These are phyloP conservation scores for Dicyrtomina minuta DNA, from an alignment of 2,888 invertebrate species.

Conservation along the genomic window DNA sequence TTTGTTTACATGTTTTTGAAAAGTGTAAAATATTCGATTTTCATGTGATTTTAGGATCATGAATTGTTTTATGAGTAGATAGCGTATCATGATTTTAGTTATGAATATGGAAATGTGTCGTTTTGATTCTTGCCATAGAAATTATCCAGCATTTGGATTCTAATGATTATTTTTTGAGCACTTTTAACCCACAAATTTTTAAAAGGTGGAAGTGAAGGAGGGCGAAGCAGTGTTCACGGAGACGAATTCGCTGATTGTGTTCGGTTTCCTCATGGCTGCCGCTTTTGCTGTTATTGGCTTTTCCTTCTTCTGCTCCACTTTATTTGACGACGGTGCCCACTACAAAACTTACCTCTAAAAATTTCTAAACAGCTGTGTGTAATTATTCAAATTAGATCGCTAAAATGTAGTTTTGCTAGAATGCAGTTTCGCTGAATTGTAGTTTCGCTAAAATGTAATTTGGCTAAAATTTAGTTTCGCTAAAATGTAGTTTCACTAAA, in stretches of 20 bases:
- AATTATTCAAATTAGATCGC: constrained; percentile 57
- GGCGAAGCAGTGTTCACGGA: constrained; percentile 67
- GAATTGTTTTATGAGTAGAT: too few relatives aligned
- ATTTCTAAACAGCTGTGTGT: too few relatives aligned
- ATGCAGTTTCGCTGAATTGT: neutral
- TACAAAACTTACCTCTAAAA: constrained; percentile 63
- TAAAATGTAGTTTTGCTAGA: neutral
- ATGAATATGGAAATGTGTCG: too few relatives aligned
- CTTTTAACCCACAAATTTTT: neutral
- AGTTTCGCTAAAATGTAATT: neutral
- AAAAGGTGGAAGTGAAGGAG: too few relatives aligned
- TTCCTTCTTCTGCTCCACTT: constrained; percentile 75
- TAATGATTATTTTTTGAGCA: too few relatives aligned
- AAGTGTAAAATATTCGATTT: too few relatives aligned
- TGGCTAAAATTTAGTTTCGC: constrained; percentile 1
- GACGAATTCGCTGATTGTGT: constrained; percentile 67
- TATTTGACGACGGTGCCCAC: constrained; percentile 68
- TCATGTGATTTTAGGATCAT: too few relatives aligned
- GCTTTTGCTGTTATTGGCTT: constrained; percentile 71
- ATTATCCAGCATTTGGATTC: too few relatives aligned
- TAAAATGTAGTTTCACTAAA: too few relatives aligned
- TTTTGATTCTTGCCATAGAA: too few relatives aligned
- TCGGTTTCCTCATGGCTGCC: constrained; percentile 72
- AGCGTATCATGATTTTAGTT: too few relatives aligned
- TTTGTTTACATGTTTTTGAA: too few relatives aligned